These are phyloP conservation scores for Limonius californicus DNA, from an alignment of 1,140 invertebrate genomes.

Conservation along the genomic window DNA sequence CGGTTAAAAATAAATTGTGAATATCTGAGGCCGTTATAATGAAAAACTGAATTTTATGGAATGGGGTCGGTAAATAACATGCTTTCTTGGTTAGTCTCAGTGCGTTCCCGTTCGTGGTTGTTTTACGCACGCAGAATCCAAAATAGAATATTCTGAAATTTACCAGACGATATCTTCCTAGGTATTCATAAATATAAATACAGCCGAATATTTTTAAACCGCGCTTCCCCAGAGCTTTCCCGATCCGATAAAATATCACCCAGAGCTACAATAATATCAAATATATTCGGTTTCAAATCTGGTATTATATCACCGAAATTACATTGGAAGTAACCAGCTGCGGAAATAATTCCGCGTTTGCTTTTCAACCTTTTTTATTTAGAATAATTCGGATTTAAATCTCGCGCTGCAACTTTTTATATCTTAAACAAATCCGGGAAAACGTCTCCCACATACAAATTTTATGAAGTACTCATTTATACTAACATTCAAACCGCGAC, in stretches of 20 bases:
- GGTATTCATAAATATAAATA: constrained; percentile 15
- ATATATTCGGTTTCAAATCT: constrained; percentile 11
- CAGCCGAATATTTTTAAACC: constrained; percentile 10
- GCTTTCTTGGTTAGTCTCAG: not conserved
- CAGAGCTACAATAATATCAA: constrained; percentile 14
- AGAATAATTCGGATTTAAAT: no score
- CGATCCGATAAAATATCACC: constrained; percentile 12
- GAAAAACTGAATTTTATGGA: not conserved
- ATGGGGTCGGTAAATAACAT: not conserved
- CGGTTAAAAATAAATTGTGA: no score
- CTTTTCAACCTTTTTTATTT: not conserved
- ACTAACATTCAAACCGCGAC: constrained; percentile 9
- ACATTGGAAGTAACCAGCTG: constrained; percentile 4
- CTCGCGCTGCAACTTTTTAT: no score
- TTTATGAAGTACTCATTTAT: not conserved
- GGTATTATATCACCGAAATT: not conserved
- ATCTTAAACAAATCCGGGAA: no score
- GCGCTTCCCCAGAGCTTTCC: not conserved
- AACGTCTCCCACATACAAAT: no score
- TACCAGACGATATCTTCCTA: constrained; percentile 11
- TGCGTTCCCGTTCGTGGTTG: constrained; percentile 1
- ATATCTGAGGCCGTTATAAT: no score
- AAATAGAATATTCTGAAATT: constrained; percentile 14
- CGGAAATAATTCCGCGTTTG: not conserved
- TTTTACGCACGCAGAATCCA: constrained; percentile 5